A percentile compares a stretch with the other conserved stretches of the same genome.
Evolutionary conservation across 2,888 invertebrate genomes (phyloP).

Genomic region (Nycteola revayana): DNA sequence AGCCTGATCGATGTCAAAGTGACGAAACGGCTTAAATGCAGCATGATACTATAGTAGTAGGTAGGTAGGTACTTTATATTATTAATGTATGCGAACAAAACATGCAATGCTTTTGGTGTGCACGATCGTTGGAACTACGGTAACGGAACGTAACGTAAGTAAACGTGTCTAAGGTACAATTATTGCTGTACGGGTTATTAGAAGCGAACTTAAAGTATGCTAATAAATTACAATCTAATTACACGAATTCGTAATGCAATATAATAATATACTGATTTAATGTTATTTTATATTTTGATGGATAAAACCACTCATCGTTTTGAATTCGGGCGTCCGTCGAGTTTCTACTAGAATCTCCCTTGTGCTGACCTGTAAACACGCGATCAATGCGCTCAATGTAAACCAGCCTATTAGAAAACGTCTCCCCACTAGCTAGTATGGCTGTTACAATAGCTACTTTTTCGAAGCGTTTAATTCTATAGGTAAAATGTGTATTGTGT

Average conservation of each 20-base stretch:
- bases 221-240: no score
- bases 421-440: slow-evolving; percentile 48
- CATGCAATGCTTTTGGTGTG: slow-evolving; percentile 50
- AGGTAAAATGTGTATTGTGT: no score
- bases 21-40: slow-evolving; percentile 53
- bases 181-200: slow-evolving; percentile 8
- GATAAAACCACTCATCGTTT: slow-evolving; percentile 66
- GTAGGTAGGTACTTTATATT: slow-evolving; percentile 43
- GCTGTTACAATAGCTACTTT: slow-evolving; percentile 36
- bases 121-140: slow-evolving; percentile 34
- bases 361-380: slow-evolving; percentile 78
- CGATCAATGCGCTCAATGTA: slow-evolving; percentile 72
- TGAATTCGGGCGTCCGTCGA: slow-evolving; percentile 72
- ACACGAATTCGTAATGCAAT: no score
- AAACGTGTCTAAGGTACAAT: no score
- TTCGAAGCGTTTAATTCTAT: no score
- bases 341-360: slow-evolving; percentile 77
- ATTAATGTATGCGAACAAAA: slow-evolving; percentile 60
- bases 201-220: no score
- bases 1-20: slow-evolving; percentile 65
- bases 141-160: slow-evolving; percentile 2
- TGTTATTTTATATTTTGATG: no score
- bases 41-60: slow-evolving; percentile 52
- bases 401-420: slow-evolving; percentile 56
- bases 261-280: no score